Base-by-base conservation (phyloP, 2,113 vertebrate species). In the Antechinus flavipes region DNA sequence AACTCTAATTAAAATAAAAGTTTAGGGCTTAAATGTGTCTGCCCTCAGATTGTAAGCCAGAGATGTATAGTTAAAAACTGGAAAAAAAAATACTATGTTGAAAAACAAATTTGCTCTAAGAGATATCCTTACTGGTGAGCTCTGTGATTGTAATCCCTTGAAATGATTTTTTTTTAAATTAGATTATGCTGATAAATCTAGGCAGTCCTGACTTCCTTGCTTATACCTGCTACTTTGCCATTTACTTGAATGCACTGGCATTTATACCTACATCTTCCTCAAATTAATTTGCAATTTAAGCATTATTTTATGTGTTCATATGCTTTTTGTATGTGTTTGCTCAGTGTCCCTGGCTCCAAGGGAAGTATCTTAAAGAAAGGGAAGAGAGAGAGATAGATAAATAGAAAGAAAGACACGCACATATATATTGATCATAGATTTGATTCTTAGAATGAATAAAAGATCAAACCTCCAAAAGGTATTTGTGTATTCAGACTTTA, bases 381-480 rank as follows among this genome's bases (percentile, higher is more conserved):
- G 0, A 93, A 58, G 19, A 23, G n/a, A 19, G 68, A 22, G 30
- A 7, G 27, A 16, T 35, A 30, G 26, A 68, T 35, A 35, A 30
- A 68, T 16, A 3, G 2, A 61, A 10, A 52, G 50, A 52, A 10
- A 52, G 50, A 52, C 50, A 52, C 50, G 10, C 50, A 52, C 0
- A 52, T 6, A 52, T 52, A 52, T 52, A 52, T 52, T 52, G 50
- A 52, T 52, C 68, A 42, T n/a, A 22, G 6, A 84, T 84, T 42
- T 84, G 19, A 76, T 16, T 76, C 92, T 26, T 49, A 46, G 94
- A 91, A 90, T 89, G 46, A 95, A 90, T 91, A 90, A 96, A 97
- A 68, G 90, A 68, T 25, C 94, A 53, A 93, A 56, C 54, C 91
- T 95, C 91, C 96, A 55, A 93, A 46, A 92, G 90, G 91, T 91